A percentile compares a stretch with the other conserved stretches of the same genome.
phyloP scores from a whole-genome alignment of 2,797 vertebrate species.

The Neoniphon sammara region DNA sequence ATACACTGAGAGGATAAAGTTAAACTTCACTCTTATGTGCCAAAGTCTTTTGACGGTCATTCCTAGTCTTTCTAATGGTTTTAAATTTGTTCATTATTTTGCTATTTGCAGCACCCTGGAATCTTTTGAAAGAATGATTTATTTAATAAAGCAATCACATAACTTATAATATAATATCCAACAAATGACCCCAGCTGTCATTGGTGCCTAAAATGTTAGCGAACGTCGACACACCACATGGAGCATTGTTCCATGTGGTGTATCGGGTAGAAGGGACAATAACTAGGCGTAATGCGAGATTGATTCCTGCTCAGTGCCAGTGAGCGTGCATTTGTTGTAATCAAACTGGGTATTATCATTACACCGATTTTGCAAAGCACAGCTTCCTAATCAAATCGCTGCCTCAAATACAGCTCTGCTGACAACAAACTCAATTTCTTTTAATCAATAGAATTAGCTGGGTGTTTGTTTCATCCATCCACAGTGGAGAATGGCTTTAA shows the following conservation, averaged over 20 bases:
- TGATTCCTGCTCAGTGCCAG: constrained; percentile 76
- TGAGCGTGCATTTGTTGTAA: constrained; percentile 71
- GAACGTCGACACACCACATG: constrained; percentile 43
- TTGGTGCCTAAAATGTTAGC: constrained; percentile 29
- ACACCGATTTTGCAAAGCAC: constrained; percentile 54
- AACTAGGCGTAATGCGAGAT: constrained; percentile 79
- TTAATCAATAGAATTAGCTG: constrained; percentile 70
- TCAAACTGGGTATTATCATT: constrained; percentile 71
- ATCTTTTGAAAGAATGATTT: neutral
- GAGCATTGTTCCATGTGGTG: constrained; percentile 69
- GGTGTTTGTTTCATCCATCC: constrained; percentile 66
- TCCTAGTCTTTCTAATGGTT: neutral
- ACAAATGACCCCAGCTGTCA: constrained; percentile 24
- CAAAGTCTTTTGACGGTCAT: neutral
- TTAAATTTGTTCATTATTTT: neutral
- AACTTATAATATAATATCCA: constrained; percentile 5
- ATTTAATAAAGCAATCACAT: constrained; percentile 10
- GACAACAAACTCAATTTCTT: constrained; percentile 65
- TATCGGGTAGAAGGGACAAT: constrained; percentile 71
- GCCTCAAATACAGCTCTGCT: constrained; percentile 56
- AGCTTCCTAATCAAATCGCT: constrained; percentile 70
- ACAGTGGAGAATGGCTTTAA: constrained; percentile 69
- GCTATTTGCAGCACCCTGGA: neutral
- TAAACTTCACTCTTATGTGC: neutral
- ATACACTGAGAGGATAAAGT: neutral